Evolutionary conservation across 1,140 invertebrate genomes (phyloP), one percentile per base, ranked within the genome.

Genomic region (Aphaenogaster ashmeadi): DNA sequence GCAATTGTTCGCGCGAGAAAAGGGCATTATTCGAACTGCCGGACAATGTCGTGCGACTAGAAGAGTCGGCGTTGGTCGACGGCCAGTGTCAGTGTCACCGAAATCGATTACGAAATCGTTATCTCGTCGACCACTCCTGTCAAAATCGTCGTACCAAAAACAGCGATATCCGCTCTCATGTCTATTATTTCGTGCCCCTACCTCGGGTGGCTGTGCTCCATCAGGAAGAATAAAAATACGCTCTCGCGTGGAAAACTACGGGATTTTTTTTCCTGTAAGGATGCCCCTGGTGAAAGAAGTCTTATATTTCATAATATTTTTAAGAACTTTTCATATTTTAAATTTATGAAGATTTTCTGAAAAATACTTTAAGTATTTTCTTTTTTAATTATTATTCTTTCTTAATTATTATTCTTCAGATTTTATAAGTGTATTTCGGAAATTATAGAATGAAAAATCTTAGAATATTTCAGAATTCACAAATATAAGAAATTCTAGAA

Each of bases 51-150:
- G 38, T 38, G n/a, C 18, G 9, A 38, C 36, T 7, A 6, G 15
- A 71, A 81, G 64, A 72, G 13, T 36, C 33, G 11, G 38, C 21
- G 8, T 66, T 38, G 33, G 15, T 78, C 8, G 78, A 84, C 41
- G 80, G 80, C 80, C 69, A 84, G 67, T 74, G 80, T 75, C 80
- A 84, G 41, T 84, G 80, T 74, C 80, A 74, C 8, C 27, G 13
- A 64, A 44, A 50, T 44, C 18, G 27, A 18, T 84, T 84, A 84
- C 80, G 69, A 74, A 74, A 84, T 72, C 41, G 18, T 83, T 33
- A 81, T 69, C 69, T 74, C 36, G 27, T 33, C 5, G 8, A 50
- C 80, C 80, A 60, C 80, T 84, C 80, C 80, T 54, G 80, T 74
- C 67, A 36, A 72, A 83, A 60, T 56, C 27, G 2, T 15, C 9